Evolutionary conservation across 2,113 vertebrate genomes (phyloP), one percentile per base, ranked within the genome.

Genomic region (Nesogale talazaci): DNA sequence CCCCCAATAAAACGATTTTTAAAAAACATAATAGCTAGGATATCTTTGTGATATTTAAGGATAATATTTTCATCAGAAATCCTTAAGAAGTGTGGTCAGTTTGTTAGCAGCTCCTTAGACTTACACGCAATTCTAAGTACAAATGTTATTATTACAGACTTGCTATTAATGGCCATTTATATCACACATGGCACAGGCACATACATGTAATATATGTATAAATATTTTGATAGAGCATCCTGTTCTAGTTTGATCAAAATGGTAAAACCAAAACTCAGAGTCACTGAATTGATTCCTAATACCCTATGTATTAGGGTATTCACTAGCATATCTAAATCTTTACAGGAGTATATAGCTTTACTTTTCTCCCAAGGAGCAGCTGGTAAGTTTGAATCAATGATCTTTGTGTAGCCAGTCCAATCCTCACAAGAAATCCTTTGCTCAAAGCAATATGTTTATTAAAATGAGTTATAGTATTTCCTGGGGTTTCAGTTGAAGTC

Each of bases 31-130:
- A 25, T 61, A 59, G 61, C 56, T 17, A 69, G 89, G 16, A 2
- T 14, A 14, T 61, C 8, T 52, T 1, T 11, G n/a, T 8, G 25
- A 6, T 11, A 0, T 12, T 3, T 4, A 57, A 27, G 6, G 15
- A 36, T 36, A 4, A 16, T 25, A 2, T 34, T 38, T 67, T 69
- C 2, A 38, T 72, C 29, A 61, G 23, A 19, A 10, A 31, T 9
- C 4, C 46, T 7, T 59, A 40, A 29, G 61, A 67, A n/a, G 7
- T 56, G 14, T 46, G 2, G 38, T 34, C 17, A 1, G 2, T 42
- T 29, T 74, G 19, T 75, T 22, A 76, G 74, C 4, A 36, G 57
- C 1, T 46, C 25, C 19, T 86, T 7, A 38, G 14, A 46, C 22
- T 57, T 86, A 57, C 46, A n/a, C n/a, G 38, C 1, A 59, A 5